Conservation (phyloP, 2,113 vertebrate species). For the Thamnophis sirtalis region DNA sequence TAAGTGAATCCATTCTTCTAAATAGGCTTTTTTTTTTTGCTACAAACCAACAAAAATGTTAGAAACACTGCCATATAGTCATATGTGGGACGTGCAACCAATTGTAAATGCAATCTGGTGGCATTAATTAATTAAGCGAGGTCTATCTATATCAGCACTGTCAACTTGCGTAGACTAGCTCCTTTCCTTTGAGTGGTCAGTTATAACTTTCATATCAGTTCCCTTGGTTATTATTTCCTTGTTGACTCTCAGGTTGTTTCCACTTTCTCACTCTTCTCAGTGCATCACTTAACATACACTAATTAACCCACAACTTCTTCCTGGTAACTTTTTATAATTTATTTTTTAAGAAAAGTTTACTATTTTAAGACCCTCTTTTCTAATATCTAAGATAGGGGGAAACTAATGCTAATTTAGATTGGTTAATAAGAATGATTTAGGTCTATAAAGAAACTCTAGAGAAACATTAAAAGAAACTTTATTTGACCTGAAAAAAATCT, state of each 20-base stretch:
- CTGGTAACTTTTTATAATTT: background rate
- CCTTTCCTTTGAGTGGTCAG: background rate
- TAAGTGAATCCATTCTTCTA: too few species aligned
- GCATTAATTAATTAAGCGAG: too few species aligned
- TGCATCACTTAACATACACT: background rate
- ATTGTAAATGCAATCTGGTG: too few species aligned
- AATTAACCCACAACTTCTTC: background rate
- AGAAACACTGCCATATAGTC: too few species aligned
- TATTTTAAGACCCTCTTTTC: background rate
- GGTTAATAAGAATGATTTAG: background rate
- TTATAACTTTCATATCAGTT: background rate
- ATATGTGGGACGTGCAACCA: too few species aligned
- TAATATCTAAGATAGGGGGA: background rate
- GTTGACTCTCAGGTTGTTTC: background rate
- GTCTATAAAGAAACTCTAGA: background rate
- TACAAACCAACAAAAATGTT: too few species aligned
- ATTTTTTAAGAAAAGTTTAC: background rate
- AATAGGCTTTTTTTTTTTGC: too few species aligned
- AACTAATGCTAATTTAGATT: background rate
- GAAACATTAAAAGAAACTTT: background rate
- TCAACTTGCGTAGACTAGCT: background rate
- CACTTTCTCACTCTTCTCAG: background rate
- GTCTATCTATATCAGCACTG: background rate
- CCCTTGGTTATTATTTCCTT: background rate
- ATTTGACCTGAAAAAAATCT: background rate